A percentile compares a stretch with the other conserved stretches of the same genome.
These are phyloP conservation scores for Mormyrus proboscirostris DNA, from an alignment of 2,797 vertebrate genomes.

Conservation along the genomic window DNA sequence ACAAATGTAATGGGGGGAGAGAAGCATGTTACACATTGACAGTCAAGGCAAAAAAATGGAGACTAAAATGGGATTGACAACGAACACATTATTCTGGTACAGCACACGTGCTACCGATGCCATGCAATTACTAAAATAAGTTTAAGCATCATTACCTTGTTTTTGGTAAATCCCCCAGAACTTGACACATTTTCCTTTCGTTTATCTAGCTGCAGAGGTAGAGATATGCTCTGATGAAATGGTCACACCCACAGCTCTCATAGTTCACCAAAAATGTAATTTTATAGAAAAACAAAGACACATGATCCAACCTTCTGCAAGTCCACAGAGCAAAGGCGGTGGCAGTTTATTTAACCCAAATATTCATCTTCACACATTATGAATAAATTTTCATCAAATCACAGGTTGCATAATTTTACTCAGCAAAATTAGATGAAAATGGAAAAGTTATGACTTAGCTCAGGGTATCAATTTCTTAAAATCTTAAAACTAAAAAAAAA, in stretches of 20 bases:
- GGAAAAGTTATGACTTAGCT: background rate
- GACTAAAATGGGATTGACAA: background rate
- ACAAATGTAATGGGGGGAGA: background rate
- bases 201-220: constrained; percentile 61
- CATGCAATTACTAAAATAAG: background rate
- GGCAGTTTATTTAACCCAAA: background rate
- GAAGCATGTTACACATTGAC: background rate
- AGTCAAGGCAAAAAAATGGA: background rate
- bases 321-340: background rate
- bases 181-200: constrained; percentile 45
- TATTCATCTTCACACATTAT: background rate
- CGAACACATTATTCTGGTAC: background rate
- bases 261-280: background rate
- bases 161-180: constrained; percentile 70
- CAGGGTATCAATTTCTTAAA: background rate
- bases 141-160: constrained; percentile 67
- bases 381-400: background rate
- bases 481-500: background rate
- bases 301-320: background rate
- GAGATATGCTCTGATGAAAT: background rate
- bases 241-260: background rate
- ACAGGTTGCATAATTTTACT: background rate
- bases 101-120: background rate
- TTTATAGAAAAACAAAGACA: background rate
- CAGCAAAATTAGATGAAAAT: background rate